Evolutionary conservation across 2,797 vertebrate species (phyloP).

Genomic region (Cephalopachus bancanus): DNA sequence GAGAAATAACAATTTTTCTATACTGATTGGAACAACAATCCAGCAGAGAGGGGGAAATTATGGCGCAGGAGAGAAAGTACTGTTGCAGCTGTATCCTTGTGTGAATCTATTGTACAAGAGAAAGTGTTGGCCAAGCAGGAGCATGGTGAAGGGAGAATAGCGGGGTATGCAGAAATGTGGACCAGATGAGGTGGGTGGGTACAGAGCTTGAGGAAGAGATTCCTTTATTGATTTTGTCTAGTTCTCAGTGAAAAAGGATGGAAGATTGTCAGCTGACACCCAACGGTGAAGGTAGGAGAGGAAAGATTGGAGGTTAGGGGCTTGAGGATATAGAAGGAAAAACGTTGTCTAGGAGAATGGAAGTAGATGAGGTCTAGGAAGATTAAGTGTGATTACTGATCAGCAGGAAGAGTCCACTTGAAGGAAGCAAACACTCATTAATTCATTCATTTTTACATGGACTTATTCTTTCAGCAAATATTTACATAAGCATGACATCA

Average conservation of each 20-base stretch:
- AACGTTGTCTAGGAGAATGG: background rate
- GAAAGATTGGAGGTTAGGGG: background rate
- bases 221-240: background rate
- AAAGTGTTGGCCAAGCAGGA: background rate
- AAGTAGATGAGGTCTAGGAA: background rate
- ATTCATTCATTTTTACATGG: background rate
- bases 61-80: background rate
- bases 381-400: background rate
- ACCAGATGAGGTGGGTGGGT: no score
- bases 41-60: background rate
- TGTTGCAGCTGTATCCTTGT: background rate
- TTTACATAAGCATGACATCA: background rate
- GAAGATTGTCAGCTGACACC: background rate
- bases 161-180: rapidly evolving
- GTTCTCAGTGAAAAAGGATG: background rate
- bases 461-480: constrained; percentile 20
- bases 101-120: background rate
- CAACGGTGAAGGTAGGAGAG: background rate
- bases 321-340: background rate
- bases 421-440: background rate
- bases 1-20: background rate
- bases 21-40: background rate
- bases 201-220: background rate
- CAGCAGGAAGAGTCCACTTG: background rate
- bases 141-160: background rate